Base-by-base conservation (phyloP, 2,888 invertebrate genomes). In the Tuta absoluta region DNA sequence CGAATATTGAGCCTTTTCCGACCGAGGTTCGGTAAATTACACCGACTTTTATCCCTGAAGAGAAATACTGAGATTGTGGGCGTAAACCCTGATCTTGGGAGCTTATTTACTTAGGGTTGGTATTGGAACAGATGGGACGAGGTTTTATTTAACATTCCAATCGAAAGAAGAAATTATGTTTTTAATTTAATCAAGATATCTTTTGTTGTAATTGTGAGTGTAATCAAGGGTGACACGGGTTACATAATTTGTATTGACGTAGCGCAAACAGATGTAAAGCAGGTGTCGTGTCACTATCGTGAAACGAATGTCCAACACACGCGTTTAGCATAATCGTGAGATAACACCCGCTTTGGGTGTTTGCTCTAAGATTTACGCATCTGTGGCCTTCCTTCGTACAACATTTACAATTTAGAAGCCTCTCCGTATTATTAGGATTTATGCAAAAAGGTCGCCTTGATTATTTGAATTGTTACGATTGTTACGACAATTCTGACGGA, bases 361-460 rank as follows among this genome's bases (percentile, higher is more conserved):
- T 41, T 41, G 41, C 41, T 41, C n/a, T 1, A 41, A 41, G 41
- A 1, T 14, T 41, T 41, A 41, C 41, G 41, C 41, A 41, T 41
- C 41, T 41, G 41, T 41, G 41, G 41, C 41, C 41, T 41, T 41
- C 41, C 7, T 41, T 41, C 14, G 41, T 41, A 41, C 41, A 41
- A 11, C 38, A 38, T 14, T 41, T 14, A 14, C 41, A 41, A 41
- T 41, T 41, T 41, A 41, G 2, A 41, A 41, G 41, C 41, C 41
- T 1, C 41, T 8, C 3, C 41, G 41, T 41, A 41, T 38, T 41
- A 41, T 41, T 41, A 41, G 5, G 41, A 41, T 41, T 41, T 41
- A 41, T 41, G 41, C n/a, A 41, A 41, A 41, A 41, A 41, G n/a
- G 41, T 12, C 41, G 41, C 41, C 41, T 41, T 41, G 49, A 21